Conservation (phyloP, 2,113 vertebrate species). For the Hemiprocne comata region DNA sequence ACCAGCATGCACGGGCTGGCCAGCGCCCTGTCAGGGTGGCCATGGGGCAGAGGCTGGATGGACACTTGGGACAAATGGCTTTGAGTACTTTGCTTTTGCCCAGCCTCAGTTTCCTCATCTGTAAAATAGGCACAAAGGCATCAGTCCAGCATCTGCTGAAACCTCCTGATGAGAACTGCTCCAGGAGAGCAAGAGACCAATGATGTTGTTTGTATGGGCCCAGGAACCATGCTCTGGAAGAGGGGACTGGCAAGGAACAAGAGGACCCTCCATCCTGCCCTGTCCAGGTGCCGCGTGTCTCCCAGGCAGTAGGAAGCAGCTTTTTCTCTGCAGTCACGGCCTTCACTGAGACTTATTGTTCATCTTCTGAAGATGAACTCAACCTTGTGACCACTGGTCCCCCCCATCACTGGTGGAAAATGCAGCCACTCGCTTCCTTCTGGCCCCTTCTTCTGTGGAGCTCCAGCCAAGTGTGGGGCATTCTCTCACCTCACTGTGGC, state of each 20-base stretch:
- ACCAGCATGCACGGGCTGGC: accelerated
- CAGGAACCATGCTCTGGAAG: neutral
- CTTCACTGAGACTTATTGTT: neutral
- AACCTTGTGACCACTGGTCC: neutral
- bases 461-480: accelerated
- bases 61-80: neutral
- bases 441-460: neutral
- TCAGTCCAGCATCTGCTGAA: neutral
- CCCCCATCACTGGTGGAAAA: accelerated
- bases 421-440: accelerated
- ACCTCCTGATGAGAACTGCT: neutral
- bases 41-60: accelerated
- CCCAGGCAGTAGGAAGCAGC: neutral
- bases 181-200: neutral
- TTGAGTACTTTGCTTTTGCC: neutral
- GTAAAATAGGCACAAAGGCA: neutral
- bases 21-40: neutral
- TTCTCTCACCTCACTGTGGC: neutral
- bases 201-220: neutral
- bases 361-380: neutral
- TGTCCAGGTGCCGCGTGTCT: neutral
- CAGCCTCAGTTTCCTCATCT: neutral
- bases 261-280: neutral
- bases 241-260: neutral
- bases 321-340: neutral